phyloP scores from a whole-genome alignment of 2,888 invertebrate species.

The Encarsia formosa region DNA sequence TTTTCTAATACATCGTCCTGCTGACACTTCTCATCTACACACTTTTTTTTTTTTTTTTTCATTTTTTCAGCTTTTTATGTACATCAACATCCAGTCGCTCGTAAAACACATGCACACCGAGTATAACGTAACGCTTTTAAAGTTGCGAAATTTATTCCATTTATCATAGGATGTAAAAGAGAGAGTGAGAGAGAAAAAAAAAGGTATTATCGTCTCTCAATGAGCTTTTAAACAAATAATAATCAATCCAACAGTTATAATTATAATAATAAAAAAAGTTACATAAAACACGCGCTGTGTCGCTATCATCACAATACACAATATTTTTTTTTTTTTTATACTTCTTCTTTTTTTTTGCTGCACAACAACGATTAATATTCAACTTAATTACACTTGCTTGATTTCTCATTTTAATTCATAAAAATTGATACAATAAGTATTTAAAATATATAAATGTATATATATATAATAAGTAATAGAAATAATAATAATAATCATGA shows the following conservation, averaged over 20 bases:
- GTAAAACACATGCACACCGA: too few relatives aligned
- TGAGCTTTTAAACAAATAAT: neutral
- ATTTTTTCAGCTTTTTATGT: too few relatives aligned
- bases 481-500: constrained; percentile 2
- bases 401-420: constrained; percentile 14
- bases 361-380: constrained; percentile 14
- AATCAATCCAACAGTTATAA: constrained; percentile 7
- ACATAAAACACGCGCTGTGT: constrained; percentile 2
- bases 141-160: too few relatives aligned
- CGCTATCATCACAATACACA: constrained; percentile 17
- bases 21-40: too few relatives aligned
- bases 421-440: constrained; percentile 11
- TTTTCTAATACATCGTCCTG: too few relatives aligned
- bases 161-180: too few relatives aligned
- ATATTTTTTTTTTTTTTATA: neutral
- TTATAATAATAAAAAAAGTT: neutral
- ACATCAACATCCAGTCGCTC: too few relatives aligned
- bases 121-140: too few relatives aligned
- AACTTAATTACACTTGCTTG: constrained; percentile 13
- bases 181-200: neutral
- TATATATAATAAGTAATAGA: constrained; percentile 1
- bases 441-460: constrained; percentile 15
- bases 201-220: too few relatives aligned
- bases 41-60: too few relatives aligned
- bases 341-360: neutral